phyloP scores from a whole-genome alignment of 2,888 invertebrate genomes.

The Apamea monoglypha region DNA sequence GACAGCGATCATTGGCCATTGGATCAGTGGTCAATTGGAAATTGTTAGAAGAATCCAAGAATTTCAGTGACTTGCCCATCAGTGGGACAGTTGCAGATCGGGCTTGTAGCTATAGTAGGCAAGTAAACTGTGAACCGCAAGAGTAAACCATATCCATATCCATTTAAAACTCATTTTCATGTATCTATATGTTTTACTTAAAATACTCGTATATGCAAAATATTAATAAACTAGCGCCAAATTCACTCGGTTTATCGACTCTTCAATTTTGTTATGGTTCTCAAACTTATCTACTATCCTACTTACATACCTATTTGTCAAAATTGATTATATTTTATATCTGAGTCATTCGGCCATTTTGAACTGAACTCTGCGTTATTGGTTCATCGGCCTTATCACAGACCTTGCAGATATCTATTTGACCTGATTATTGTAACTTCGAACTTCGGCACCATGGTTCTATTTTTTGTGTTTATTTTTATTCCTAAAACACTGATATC shows the following conservation, averaged over 20 bases:
- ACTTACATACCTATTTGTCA: background rate
- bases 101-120: background rate
- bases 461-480: conserved; percentile 3
- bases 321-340: conserved; percentile 21
- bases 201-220: background rate
- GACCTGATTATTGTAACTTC: conserved; percentile 15
- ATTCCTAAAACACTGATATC: background rate
- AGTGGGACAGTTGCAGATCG: background rate
- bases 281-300: conserved; percentile 4
- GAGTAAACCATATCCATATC: background rate
- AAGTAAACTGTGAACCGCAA: background rate
- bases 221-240: background rate
- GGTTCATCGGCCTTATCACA: conserved; percentile 18
- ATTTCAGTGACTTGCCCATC: background rate
- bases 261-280: background rate
- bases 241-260: conserved; percentile 1
- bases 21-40: too few species aligned
- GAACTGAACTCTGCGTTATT: conserved; percentile 1
- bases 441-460: background rate
- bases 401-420: conserved; percentile 28
- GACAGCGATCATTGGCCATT: background rate
- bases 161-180: background rate
- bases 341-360: conserved; percentile 15
- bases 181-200: background rate
- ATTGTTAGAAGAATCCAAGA: background rate